Base-by-base conservation (phyloP, 2,888 invertebrate genomes). In the Oxytorus armatus region DNA sequence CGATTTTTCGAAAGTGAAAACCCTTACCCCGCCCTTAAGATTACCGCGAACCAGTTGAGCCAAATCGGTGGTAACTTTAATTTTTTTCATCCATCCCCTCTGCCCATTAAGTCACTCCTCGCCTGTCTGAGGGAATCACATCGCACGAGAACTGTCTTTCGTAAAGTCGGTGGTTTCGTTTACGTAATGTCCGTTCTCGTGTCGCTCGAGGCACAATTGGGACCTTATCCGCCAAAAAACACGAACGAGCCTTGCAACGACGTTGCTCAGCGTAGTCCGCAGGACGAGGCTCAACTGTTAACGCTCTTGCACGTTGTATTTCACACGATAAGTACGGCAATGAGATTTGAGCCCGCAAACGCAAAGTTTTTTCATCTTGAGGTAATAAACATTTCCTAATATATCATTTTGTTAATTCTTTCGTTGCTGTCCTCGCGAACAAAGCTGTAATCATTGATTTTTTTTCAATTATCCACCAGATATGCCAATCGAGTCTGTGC, bases 331-430 rank as follows among this genome's bases (percentile, higher is more conserved):
- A 97, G 98, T 79, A 97, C 98, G 0, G 98, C 99, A 1, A 99
- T 99, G 99, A 94, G 99, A 85, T 99, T 98, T 91, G 99, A 99
- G 92, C 99, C 99, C 0, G 99, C 99, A 0, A 99, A 99, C 92
- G 99, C 99, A 0, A 98, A 98, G 92, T 98, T 98, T 93, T 99
- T 99, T 93, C 96, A 98, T 89, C 96, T 97, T 83, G 99, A 99
- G 94, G 96, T 96, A 87, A 89, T 89, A 84, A 11, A 44, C 25
- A 39, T 36, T 51, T 11, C 29, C 4, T 44, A 0, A 5, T 25
- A 11, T 16, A 25, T 53, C 3, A 25, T 7, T 11, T 16, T 25
- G 8, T 14, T 1, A 44, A 66, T 53, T 51, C 42, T 10, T n/a
- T 3, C 33, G 10, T 36, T 1, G 36, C 1, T 10, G 10, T 7